Percentiles rank a stretch among this genome's conserved stretches.
Conservation (phyloP, 2,797 vertebrate species). For the Spinus pinus region DNA sequence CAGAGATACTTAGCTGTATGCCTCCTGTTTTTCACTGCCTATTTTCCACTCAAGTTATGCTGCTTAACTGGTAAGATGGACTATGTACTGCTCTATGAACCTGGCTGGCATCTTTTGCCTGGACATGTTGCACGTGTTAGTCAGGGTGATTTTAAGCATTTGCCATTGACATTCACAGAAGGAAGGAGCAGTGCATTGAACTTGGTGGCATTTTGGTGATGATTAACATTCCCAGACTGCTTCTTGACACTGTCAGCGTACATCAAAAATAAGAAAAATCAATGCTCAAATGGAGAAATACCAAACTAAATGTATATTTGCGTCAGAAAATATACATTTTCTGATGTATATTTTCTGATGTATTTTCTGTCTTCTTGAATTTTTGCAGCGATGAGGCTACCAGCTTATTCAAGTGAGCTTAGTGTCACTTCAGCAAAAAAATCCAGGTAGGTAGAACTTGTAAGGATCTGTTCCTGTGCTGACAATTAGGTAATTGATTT, state of each 20-base stretch:
- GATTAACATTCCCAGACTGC: not conserved
- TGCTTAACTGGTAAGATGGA: not conserved
- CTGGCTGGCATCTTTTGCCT: not conserved
- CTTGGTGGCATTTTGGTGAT: not conserved
- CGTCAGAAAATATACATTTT: too few species aligned
- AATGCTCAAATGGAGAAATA: not conserved
- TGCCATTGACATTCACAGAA: not conserved
- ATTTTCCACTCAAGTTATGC: not conserved
- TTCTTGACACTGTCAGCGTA: not conserved
- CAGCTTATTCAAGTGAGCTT: not conserved
- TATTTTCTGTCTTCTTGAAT: not conserved
- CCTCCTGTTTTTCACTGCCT: not conserved
- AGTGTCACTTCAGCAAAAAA: not conserved
- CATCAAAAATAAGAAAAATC: not conserved
- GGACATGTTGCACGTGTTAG: not conserved
- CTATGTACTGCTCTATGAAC: not conserved
- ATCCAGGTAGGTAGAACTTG: not conserved
- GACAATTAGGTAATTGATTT: constrained; percentile 37
- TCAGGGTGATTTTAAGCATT: not conserved
- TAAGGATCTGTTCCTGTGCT: not conserved
- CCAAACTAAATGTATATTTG: not conserved
- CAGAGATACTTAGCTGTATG: not conserved
- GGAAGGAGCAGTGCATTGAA: not conserved
- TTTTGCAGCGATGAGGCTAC: not conserved
- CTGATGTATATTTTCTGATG: too few species aligned